phyloP scores from a whole-genome alignment of 2,888 invertebrate genomes.

The Mythimna loreyi region DNA sequence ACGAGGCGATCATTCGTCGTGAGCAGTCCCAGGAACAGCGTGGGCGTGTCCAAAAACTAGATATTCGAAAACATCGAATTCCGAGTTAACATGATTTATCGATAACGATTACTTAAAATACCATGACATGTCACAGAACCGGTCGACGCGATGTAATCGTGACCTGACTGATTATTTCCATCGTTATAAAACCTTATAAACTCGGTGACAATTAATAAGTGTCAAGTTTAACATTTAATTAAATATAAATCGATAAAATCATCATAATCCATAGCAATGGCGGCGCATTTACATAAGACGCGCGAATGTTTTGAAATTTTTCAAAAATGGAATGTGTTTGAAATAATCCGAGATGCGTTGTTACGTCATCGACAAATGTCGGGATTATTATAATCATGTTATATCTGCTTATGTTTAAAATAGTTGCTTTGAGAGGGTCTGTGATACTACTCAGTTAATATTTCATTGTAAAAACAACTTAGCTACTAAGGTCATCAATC shows the following conservation, averaged over 20 bases:
- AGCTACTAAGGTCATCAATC: too few species aligned
- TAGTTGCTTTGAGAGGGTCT: slow-evolving; percentile 29
- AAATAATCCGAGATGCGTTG: slow-evolving; percentile 35
- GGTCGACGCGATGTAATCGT: slow-evolving; percentile 80
- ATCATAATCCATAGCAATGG: slow-evolving; percentile 70
- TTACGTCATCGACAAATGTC: slow-evolving; percentile 46
- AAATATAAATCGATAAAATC: slow-evolving; percentile 80
- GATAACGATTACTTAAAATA: slow-evolving; percentile 80
- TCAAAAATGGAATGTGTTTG: slow-evolving; percentile 53
- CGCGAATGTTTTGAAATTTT: slow-evolving; percentile 55
- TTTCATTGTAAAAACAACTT: too few species aligned
- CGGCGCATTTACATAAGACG: slow-evolving; percentile 60
- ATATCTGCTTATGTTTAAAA: slow-evolving; percentile 24
- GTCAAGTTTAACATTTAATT: slow-evolving; percentile 86
- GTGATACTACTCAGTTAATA: too few species aligned
- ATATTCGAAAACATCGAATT: slow-evolving; percentile 68
- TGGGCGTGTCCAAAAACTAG: slow-evolving; percentile 68
- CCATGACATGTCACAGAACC: slow-evolving; percentile 81
- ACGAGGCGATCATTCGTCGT: slow-evolving; percentile 56
- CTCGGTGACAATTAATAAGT: slow-evolving; percentile 85
- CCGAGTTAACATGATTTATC: slow-evolving; percentile 76
- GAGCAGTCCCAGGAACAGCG: slow-evolving; percentile 49
- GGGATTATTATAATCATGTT: slow-evolving; percentile 36
- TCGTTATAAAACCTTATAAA: slow-evolving; percentile 82
- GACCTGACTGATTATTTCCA: slow-evolving; percentile 78